phyloP scores from a whole-genome alignment of 2,113 vertebrate species.

The Irena cyanogastra region DNA sequence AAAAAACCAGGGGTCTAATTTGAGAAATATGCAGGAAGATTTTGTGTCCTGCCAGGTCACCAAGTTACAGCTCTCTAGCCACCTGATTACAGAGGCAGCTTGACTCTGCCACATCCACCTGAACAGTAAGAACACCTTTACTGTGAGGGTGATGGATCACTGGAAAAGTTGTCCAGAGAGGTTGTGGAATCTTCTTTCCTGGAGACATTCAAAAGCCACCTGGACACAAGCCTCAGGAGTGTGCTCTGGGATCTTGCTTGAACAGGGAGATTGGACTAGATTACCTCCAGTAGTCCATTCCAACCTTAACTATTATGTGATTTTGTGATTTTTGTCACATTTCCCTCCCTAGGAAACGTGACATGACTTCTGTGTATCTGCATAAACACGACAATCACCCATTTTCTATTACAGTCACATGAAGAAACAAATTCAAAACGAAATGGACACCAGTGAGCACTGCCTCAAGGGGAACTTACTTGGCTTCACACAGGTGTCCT shows the following conservation, averaged over 20 bases:
- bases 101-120: not conserved
- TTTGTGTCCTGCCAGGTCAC: not conserved
- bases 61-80: not conserved
- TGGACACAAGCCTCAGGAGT: not conserved
- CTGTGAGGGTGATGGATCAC: not conserved
- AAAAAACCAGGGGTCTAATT: not conserved
- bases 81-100: not conserved
- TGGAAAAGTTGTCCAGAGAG: not conserved
- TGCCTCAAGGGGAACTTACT: constrained; percentile 45
- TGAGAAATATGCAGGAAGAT: not conserved
- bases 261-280: not conserved
- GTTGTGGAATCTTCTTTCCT: not conserved
- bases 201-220: not conserved
- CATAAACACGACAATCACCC: not conserved
- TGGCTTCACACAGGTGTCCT: constrained; percentile 65
- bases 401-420: not conserved
- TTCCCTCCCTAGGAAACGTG: not conserved
- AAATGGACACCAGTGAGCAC: not conserved
- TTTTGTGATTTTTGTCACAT: not conserved
- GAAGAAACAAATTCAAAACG: not conserved
- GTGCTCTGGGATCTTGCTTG: not conserved
- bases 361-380: not conserved
- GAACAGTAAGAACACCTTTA: not conserved
- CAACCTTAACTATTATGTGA: not conserved
- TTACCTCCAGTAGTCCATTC: not conserved